Base-by-base conservation (phyloP, 2,888 invertebrate species). In the Philaethria dido region DNA sequence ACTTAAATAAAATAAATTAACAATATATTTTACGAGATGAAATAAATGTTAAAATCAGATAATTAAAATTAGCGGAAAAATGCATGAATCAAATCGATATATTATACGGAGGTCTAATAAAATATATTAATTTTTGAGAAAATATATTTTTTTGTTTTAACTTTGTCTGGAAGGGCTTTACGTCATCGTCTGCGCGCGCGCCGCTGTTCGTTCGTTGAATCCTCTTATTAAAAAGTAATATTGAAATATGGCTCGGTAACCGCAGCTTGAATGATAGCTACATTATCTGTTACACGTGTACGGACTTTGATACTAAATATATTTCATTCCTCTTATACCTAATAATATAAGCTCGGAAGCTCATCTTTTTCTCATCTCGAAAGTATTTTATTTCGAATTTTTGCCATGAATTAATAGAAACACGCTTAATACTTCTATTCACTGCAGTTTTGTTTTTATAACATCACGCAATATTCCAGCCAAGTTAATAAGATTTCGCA, bases 111-210 rank as follows among this genome's bases (percentile, higher is more conserved):
- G 75, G 83, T 86, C 80, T 80, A 76, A 85, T 80, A 81, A 79
- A 82, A 75, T 42, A 68, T 61, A 63, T 44, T 64, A 61, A 62
- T 81, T 81, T 78, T 39, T 73, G 63, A 71, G 66, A 60, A 66
- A 62, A 62, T 54, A 39, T 36, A 62, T 59, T 68, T 74, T 79
- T 77, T 73, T 75, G 72, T 71, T 63, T 54, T 62, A 66, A 65
- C 71, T 73, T 71, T 77, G 78, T 78, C 80, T 77, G 79, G 79
- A 80, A 81, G 75, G 79, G 78, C 68, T 82, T 83, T 86, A 80
- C 89, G 88, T 90, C 90, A 90, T 80, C 84, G 89, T 89, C 90
- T 89, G 88, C 75, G 89, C 85, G 74, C 83, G 88, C 82, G 69
- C 68, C 50, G 66, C 59, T 52, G 68, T 64, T 61, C 67, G 71